phyloP scores from a whole-genome alignment of 2,113 vertebrate genomes.

The Plectropomus leopardus region DNA sequence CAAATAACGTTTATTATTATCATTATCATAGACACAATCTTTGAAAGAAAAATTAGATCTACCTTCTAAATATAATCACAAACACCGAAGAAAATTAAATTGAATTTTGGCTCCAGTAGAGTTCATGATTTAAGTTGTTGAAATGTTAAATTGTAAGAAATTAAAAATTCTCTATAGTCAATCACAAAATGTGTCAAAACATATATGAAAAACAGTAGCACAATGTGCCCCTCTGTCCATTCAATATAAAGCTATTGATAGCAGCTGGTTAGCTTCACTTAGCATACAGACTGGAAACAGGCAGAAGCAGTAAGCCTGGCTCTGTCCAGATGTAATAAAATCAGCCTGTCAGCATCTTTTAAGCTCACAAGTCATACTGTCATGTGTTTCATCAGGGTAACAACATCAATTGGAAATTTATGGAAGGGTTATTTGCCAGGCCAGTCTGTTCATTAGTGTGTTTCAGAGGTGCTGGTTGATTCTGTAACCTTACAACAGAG shows the following conservation, averaged over 20 bases:
- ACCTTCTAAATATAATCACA: conserved; percentile 3
- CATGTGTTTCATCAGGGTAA: background rate
- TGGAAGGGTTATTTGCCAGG: background rate
- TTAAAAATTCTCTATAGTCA: background rate
- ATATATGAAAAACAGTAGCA: background rate
- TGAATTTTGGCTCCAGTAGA: background rate
- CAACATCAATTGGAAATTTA: too few species aligned
- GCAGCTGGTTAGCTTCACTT: background rate
- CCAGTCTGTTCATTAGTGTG: background rate
- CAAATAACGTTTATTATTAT: too few species aligned
- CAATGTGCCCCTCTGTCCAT: too few species aligned
- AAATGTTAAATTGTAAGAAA: background rate
- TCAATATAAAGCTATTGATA: background rate
- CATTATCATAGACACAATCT: too few species aligned
- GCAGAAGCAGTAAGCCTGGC: background rate
- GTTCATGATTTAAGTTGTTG: background rate
- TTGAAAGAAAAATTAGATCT: background rate
- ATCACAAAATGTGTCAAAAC: background rate
- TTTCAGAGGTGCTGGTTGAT: background rate
- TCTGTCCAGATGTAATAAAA: background rate
- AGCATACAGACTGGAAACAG: background rate
- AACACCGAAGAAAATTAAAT: background rate
- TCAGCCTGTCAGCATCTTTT: background rate
- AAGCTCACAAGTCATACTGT: background rate
- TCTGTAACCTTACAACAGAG: background rate